Percentiles rank a stretch among this genome's conserved stretches.
Evolutionary conservation across 2,888 invertebrate genomes (phyloP).

Genomic region (Alloscopus bannaensis): DNA sequence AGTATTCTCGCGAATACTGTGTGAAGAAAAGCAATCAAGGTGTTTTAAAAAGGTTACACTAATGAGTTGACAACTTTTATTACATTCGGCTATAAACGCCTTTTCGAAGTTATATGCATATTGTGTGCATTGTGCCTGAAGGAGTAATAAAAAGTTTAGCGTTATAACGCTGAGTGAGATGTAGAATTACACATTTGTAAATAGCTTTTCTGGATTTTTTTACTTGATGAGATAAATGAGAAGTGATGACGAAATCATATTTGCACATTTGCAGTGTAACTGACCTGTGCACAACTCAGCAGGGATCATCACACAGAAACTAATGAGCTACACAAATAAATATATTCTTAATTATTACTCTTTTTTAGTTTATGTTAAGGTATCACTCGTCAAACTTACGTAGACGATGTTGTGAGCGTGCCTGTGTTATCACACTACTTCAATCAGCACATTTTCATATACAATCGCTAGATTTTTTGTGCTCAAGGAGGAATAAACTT

Average conservation of each 20-base stretch:
- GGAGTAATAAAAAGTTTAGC: constrained; percentile 44
- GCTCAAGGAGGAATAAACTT: constrained; percentile 29
- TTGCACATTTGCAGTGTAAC: constrained; percentile 24
- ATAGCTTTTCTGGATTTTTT: not conserved
- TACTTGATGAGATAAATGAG: no score
- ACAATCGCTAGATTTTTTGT: not conserved
- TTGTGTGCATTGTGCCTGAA: constrained; percentile 21
- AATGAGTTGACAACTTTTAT: constrained; percentile 59
- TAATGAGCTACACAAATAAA: constrained; percentile 50
- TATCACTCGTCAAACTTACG: constrained; percentile 27
- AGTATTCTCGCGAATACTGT: not conserved
- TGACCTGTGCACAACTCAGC: constrained; percentile 49
- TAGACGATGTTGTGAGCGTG: constrained; percentile 1
- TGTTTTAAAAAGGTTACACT: constrained; percentile 39
- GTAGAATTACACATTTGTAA: not conserved
- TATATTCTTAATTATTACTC: constrained; percentile 44
- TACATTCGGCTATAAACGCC: constrained; percentile 22
- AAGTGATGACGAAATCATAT: no score
- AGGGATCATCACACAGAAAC: constrained; percentile 5
- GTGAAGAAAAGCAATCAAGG: constrained; percentile 37
- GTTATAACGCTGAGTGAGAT: constrained; percentile 4
- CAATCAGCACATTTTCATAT: constrained; percentile 30
- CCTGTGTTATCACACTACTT: constrained; percentile 22
- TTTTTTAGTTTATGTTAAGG: constrained; percentile 19
- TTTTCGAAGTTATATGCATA: constrained; percentile 34